phyloP scores from a whole-genome alignment of 2,797 vertebrate species.

The Mormyrops attenuatus region DNA sequence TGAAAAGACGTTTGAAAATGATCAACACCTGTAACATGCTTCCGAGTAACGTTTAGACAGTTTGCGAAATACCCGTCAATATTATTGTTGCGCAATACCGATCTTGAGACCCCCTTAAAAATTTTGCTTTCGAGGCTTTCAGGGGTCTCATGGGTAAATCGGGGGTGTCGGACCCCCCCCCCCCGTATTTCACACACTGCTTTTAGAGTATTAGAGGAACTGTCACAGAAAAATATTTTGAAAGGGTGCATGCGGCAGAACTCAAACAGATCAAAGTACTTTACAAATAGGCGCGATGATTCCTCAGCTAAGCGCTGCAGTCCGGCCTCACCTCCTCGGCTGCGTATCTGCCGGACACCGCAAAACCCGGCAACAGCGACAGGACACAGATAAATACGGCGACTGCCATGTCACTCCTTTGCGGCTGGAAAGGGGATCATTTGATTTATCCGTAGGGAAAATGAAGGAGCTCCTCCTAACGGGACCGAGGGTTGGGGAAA shows the following conservation, averaged over 20 bases:
- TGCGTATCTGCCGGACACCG: slow-evolving; percentile 50
- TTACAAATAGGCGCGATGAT: slow-evolving; percentile 42
- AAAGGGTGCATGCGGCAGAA: slow-evolving; percentile 27
- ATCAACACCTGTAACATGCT: background rate
- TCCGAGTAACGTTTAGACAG: background rate
- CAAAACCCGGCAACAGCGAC: slow-evolving; percentile 41
- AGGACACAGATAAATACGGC: slow-evolving; percentile 48
- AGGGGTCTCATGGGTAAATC: too few species aligned
- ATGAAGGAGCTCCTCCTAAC: slow-evolving; percentile 32
- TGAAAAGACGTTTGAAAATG: background rate
- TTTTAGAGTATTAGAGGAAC: background rate
- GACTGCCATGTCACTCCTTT: slow-evolving; percentile 50
- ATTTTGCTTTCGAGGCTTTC: too few species aligned
- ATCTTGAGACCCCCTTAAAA: too few species aligned
- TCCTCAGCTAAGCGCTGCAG: slow-evolving; percentile 31
- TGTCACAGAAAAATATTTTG: background rate
- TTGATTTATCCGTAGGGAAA: slow-evolving; percentile 15
- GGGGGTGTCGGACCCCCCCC: too few species aligned
- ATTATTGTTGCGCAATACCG: too few species aligned
- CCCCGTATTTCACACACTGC: too few species aligned
- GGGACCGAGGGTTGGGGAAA: slow-evolving; percentile 24
- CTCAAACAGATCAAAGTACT: slow-evolving; percentile 60
- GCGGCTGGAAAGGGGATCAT: slow-evolving; percentile 35
- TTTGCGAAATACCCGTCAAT: too few species aligned
- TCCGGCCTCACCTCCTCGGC: slow-evolving; percentile 54